Base-by-base conservation (phyloP, 2,888 invertebrate species). In the Hesperia comma region DNA sequence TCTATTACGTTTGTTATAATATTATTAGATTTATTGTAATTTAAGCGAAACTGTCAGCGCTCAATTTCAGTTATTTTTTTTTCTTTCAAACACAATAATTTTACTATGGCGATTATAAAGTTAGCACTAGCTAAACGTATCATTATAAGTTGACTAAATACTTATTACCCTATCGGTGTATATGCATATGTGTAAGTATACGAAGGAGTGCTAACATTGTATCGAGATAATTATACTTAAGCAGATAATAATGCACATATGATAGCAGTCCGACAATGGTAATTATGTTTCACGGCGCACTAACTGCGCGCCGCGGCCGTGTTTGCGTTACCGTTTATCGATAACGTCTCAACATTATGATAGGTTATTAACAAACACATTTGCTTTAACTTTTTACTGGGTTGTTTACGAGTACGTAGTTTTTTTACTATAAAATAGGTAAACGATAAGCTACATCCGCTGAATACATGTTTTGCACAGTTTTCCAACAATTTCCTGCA, bases 341-440 rank as follows among this genome's bases (percentile, higher is more conserved):
- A 67, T 67, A 67, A 67, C 54, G 46, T 66, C 33, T 54, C 46
- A 67, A 61, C 66, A 61, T 67, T 61, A 61, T 46, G 66, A 67
- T 67, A 67, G 12, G 32, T 56, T 55, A 51, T 54, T 60, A 67
- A 55, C 60, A 43, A 43, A 66, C 66, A 60, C 19, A 67, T 55
- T 46, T n/a, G 26, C 26, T 60, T 33, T 10, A 26, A 17, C 12
- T 66, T 61, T 55, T 61, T 55, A 32, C 43, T 49, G 53, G 46
- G 19, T 43, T 53, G 12, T 61, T n/a, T 33, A 17, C 17, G 55
- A 37, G 14, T 26, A 21, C 12, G 17, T 40, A 67, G 61, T 51
- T 60, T 49, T 51, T 21, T 51, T 51, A 26, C 8, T 4, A 14
- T 26, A 51, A 26, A 51, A 51, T 54, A 54, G 54, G 14, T 54